Evolutionary conservation across 37 sponge, comb jelly and placozoan genomes (phyloP).

Genomic region (Halichondria panicea): DNA sequence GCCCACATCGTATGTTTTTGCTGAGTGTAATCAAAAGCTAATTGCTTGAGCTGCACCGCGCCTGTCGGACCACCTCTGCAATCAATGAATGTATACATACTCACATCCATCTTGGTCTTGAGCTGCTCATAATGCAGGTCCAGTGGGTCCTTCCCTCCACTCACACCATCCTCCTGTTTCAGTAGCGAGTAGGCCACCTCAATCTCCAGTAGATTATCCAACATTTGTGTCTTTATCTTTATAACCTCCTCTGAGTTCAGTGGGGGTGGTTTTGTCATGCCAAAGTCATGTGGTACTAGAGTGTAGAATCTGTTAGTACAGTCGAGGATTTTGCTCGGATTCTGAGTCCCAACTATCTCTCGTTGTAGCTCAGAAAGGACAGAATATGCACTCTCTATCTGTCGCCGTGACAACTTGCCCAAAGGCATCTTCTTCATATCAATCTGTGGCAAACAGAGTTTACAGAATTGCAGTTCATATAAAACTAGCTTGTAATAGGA

Average conservation of each 20-base stretch:
- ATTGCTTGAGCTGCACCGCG: too few relatives aligned
- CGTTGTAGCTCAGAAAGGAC: constrained; percentile 80
- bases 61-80: too few relatives aligned
- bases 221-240: constrained; percentile 85
- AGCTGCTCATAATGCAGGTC: constrained; percentile 90
- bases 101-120: constrained; percentile 86
- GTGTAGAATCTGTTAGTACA: constrained; percentile 95
- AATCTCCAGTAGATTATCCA: constrained; percentile 94
- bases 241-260: constrained; percentile 85
- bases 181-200: constrained; percentile 94
- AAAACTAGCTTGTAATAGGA: not conserved
- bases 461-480: not conserved
- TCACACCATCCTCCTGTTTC: constrained; percentile 45
- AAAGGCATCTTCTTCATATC: constrained; percentile 99
- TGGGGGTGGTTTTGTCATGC: constrained; percentile 85
- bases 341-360: constrained; percentile 55
- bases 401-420: constrained; percentile 91
- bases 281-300: constrained; percentile 99
- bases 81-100: too few relatives aligned
- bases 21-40: too few relatives aligned
- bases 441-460: constrained; percentile 56
- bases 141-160: constrained; percentile 71
- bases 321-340: constrained; percentile 77
- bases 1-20: too few relatives aligned
- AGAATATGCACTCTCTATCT: constrained; percentile 86